These are phyloP conservation scores for Megaceryle maxima DNA, from an alignment of 2,113 vertebrate genomes.

Conservation along the genomic window DNA sequence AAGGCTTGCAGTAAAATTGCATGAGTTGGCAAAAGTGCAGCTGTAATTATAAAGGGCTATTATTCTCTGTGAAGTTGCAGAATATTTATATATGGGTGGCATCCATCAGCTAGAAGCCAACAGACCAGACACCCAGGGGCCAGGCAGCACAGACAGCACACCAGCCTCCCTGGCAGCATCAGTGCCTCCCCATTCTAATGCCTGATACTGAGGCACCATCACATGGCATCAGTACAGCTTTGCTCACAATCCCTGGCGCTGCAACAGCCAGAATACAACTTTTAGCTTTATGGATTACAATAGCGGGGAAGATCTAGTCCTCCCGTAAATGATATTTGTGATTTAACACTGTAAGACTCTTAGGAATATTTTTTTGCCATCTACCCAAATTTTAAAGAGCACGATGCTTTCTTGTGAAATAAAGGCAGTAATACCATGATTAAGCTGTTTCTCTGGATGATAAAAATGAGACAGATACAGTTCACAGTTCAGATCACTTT, in stretches of 20 bases:
- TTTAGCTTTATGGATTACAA: neutral
- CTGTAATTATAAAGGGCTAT: neutral
- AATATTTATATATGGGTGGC: neutral
- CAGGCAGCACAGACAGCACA: neutral
- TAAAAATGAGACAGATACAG: fast-evolving
- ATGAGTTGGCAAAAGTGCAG: neutral
- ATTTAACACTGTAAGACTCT: neutral
- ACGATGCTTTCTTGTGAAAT: neutral
- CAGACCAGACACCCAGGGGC: neutral
- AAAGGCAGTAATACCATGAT: neutral
- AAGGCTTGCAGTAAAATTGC: neutral
- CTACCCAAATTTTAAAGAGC: neutral
- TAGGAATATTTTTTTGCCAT: neutral
- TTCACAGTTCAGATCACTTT: neutral
- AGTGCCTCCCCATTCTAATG: neutral
- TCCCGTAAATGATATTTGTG: neutral
- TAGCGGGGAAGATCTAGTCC: neutral
- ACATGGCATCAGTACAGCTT: neutral
- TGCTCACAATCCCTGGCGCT: fast-evolving
- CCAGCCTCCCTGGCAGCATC: neutral
- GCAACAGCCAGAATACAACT: neutral
- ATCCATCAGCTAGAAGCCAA: neutral
- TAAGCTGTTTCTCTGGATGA: neutral
- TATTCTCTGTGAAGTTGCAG: neutral
- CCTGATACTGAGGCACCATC: neutral